Conservation (phyloP, 1,140 invertebrate species). For the Piezodorus guildinii region DNA sequence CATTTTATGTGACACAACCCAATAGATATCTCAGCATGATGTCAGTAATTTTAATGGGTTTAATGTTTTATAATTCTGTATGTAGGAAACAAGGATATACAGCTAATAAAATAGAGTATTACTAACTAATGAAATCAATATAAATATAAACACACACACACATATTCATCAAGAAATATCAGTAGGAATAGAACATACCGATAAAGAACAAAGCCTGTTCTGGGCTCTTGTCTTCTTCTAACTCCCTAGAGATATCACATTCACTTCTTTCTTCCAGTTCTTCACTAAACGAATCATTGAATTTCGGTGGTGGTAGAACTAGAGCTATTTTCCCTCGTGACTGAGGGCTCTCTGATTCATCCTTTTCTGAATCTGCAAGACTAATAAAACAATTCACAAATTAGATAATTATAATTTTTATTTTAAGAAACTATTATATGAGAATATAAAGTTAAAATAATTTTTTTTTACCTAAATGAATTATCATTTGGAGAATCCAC, state of each 20-base stretch:
- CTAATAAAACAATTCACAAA: neutral
- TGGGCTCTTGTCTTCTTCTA: neutral
- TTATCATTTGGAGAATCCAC: neutral
- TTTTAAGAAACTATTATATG: neutral
- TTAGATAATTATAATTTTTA: neutral
- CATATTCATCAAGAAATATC: too few species aligned
- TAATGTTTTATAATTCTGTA: too few species aligned
- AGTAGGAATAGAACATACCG: neutral
- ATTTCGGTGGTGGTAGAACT: constrained; percentile 13
- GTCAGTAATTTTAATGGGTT: too few species aligned
- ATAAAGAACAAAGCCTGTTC: constrained; percentile 3
- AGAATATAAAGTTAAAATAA: neutral
- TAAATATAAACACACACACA: too few species aligned
- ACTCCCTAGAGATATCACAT: neutral
- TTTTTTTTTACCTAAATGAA: constrained; percentile 1
- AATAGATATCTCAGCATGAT: too few species aligned
- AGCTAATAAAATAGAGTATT: too few species aligned
- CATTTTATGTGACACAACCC: too few species aligned
- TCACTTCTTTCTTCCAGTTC: neutral
- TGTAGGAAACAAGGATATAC: too few species aligned
- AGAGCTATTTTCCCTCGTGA: neutral
- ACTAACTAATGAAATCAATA: too few species aligned
- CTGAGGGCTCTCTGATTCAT: neutral
- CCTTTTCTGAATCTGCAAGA: neutral
- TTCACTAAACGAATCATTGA: neutral